A percentile compares a stretch with the other conserved stretches of the same genome.
These are phyloP conservation scores for Stercorarius parasiticus DNA, from an alignment of 2,113 vertebrate species.

Conservation along the genomic window DNA sequence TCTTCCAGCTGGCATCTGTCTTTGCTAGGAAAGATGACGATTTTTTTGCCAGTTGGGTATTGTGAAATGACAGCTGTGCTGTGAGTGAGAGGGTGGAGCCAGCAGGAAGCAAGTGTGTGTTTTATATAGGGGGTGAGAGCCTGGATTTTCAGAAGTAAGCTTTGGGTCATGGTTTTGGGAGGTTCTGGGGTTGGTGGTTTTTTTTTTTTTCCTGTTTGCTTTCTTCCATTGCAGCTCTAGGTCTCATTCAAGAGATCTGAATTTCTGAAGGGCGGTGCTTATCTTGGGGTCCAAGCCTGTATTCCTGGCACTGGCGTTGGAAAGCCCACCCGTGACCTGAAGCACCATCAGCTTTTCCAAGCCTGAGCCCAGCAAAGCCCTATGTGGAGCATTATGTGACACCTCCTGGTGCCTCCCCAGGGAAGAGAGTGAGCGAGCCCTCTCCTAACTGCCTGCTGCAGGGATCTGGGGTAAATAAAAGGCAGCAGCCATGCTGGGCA, in stretches of 20 bases:
- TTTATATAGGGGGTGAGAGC: background rate
- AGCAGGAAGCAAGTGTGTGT: accelerated
- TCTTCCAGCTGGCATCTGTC: background rate
- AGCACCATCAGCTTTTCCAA: background rate
- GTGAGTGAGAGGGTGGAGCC: background rate
- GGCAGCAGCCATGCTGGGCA: background rate
- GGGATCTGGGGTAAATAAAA: background rate
- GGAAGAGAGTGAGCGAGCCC: accelerated
- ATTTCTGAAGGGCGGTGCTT: background rate
- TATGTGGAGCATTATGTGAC: background rate
- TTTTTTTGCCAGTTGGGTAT: background rate
- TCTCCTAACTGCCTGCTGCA: background rate
- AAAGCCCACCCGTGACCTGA: background rate
- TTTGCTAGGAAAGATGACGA: background rate
- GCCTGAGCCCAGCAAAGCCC: background rate
- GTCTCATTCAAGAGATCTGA: background rate
- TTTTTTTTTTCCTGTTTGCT: background rate
- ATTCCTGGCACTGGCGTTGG: background rate
- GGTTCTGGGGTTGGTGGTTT: background rate
- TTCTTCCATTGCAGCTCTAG: background rate
- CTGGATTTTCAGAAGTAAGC: background rate
- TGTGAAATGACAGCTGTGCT: accelerated
- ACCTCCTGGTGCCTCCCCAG: background rate
- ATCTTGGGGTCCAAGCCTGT: background rate
- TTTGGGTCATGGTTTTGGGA: background rate